Conservation (phyloP, 1,140 invertebrate genomes). For the Orius laevigatus region DNA sequence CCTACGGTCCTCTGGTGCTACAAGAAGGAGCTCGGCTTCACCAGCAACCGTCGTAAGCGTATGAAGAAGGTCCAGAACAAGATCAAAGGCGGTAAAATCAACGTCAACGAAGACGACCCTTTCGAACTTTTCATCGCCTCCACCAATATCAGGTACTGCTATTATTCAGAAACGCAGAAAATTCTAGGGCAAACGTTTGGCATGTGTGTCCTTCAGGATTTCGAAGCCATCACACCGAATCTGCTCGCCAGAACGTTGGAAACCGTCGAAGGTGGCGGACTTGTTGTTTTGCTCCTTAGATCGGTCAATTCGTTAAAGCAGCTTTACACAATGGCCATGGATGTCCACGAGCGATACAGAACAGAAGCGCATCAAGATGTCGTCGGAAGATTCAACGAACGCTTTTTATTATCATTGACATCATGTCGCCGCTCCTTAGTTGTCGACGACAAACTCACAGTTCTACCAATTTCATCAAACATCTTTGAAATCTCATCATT, state of each 20-base stretch:
- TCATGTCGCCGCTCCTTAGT: conserved; percentile 80
- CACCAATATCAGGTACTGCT: conserved; percentile 93
- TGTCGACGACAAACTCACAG: conserved; percentile 81
- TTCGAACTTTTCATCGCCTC: conserved; percentile 95
- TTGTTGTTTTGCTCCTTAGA: conserved; percentile 74
- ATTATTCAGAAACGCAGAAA: conserved; percentile 95
- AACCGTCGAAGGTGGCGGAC: conserved; percentile 94
- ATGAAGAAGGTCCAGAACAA: conserved; percentile 78
- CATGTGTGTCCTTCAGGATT: conserved; percentile 95
- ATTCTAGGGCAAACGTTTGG: conserved; percentile 97
- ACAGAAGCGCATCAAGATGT: conserved; percentile 90
- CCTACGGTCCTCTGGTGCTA: conserved; percentile 97
- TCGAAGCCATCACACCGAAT: conserved; percentile 98
- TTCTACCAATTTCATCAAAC: conserved; percentile 84
- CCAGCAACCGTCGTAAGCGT: conserved; percentile 81
- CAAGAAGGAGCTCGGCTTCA: conserved; percentile 91
- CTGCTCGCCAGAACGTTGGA: conserved; percentile 92
- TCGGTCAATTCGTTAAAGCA: conserved; percentile 81
- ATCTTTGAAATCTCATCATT: conserved; percentile 61
- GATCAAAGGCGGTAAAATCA: conserved; percentile 72
- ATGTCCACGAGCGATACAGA: conserved; percentile 88
- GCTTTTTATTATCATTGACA: conserved; percentile 81
- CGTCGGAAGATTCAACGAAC: conserved; percentile 90
- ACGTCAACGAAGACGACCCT: conserved; percentile 88
- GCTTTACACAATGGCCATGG: conserved; percentile 94